Base-by-base conservation (phyloP, 2,113 vertebrate species). In the Poeciliopsis prolifica region DNA sequence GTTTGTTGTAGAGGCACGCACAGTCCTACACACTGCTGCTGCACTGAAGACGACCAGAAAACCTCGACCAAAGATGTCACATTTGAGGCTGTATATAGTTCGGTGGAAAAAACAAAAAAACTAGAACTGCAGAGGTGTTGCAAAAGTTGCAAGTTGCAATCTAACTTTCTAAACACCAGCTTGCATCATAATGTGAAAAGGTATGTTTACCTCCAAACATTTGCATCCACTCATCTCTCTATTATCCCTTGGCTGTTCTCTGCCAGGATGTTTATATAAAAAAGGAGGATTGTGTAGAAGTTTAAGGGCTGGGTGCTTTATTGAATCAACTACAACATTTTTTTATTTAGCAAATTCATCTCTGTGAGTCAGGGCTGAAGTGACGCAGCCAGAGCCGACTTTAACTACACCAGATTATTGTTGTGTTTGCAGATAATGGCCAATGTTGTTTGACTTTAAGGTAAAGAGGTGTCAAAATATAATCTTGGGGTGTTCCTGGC, bases 1-100 rank as follows among this genome's bases (percentile, higher is more conserved):
- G n/a, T 1, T 42, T 68, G 65, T 30, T 82, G 72, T 76, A 74
- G 61, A 30, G 51, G 75, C 51, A 81, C 61, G 24, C 19, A 29
- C 51, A 51, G 63, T 76, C 42, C 24, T 75, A 17, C 75, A 76
- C 61, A 68, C 35, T 40, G 51, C 48, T 51, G 48, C 51, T 54
- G 8, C 51, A 54, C 22, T 15, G 51, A 54, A 15, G 51, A 54
- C 7, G 22, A 24, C 51, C 51, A 15, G 51, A 54, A 54, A 54
- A 54, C 51, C 29, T 5, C 22, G 24, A 37, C 62, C 26, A 65
- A 60, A 69, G 70, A 64, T 76, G 65, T 14, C 67, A 67, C 58
- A 54, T 63, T 31, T 33, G 19, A 14, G 37, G 33, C 22, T 24
- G 51, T 24, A 54, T 54, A 54, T 54, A n/a, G 17, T 51, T 51